Percentiles rank a stretch among this genome's conserved stretches.
Evolutionary conservation across 2,797 vertebrate genomes (phyloP).

Genomic region (Urophycis tenuis): DNA sequence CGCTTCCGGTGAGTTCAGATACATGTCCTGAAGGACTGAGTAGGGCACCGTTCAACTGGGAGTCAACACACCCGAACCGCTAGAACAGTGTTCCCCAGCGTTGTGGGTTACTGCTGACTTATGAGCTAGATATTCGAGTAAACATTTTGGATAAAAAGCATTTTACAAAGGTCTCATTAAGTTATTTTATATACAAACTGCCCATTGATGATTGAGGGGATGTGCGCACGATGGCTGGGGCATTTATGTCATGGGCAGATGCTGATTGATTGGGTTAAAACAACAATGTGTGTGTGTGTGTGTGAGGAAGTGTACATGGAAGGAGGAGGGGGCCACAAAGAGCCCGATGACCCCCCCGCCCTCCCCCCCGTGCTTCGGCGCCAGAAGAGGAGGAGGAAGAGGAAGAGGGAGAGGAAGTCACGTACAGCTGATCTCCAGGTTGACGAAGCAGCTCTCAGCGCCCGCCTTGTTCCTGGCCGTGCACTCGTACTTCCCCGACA

Average conservation of each 20-base stretch:
- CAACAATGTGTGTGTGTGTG: too few relatives aligned
- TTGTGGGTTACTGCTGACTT: too few relatives aligned
- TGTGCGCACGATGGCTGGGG: too few relatives aligned
- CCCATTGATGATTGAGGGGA: not conserved
- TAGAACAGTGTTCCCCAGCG: too few relatives aligned
- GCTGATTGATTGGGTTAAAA: too few relatives aligned
- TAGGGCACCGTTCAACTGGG: too few relatives aligned
- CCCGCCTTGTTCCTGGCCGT: conserved; percentile 75
- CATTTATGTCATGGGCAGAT: not conserved
- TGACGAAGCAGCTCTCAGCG: conserved; percentile 71
- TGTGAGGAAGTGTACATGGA: not conserved
- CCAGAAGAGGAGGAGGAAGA: too few relatives aligned
- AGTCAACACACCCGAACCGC: too few relatives aligned
- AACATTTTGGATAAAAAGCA: not conserved
- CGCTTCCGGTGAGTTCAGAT: not conserved
- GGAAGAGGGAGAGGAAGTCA: conserved; percentile 20
- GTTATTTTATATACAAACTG: not conserved
- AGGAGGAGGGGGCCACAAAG: too few relatives aligned
- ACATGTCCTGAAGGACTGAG: not conserved
- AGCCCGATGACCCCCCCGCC: too few relatives aligned
- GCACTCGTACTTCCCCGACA: conserved; percentile 86
- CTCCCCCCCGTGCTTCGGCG: too few relatives aligned
- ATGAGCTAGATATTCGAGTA: not conserved
- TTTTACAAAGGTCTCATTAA: not conserved
- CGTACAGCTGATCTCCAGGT: conserved; percentile 83